Evolutionary conservation across 2,797 vertebrate genomes (phyloP).

Genomic region (Oreonectes daqikongensis): DNA sequence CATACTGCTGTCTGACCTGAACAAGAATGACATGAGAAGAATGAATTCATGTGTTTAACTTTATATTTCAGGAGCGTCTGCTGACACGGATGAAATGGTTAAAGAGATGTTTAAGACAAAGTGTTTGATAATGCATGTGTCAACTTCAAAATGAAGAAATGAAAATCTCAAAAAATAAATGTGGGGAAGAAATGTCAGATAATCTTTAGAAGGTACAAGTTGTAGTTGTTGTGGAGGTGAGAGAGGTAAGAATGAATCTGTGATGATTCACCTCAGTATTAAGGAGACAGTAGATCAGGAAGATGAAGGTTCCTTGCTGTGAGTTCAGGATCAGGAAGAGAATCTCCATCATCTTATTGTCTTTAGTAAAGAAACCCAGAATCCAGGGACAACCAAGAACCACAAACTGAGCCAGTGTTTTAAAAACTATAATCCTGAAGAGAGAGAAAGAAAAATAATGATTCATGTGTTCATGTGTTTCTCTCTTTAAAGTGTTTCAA

Average conservation of each 20-base stretch:
- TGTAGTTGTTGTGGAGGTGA: too few relatives aligned
- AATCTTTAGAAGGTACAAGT: too few relatives aligned
- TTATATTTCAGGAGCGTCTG: too few relatives aligned
- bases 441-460: neutral
- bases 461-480: neutral
- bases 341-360: constrained; percentile 61
- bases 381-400: constrained; percentile 71
- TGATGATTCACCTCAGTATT: constrained; percentile 69
- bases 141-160: too few relatives aligned
- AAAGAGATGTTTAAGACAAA: too few relatives aligned
- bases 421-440: neutral
- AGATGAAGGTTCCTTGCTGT: constrained; percentile 76
- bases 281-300: constrained; percentile 71
- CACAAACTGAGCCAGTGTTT: neutral
- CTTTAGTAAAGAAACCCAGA: constrained; percentile 68
- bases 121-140: too few relatives aligned
- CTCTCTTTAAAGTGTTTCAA: neutral
- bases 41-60: too few relatives aligned
- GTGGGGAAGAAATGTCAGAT: too few relatives aligned
- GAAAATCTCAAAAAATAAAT: too few relatives aligned
- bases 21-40: neutral
- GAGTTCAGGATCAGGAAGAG: constrained; percentile 74
- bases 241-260: neutral
- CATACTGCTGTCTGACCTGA: constrained; percentile 4
- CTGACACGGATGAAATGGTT: too few relatives aligned